phyloP scores from a whole-genome alignment of 1,140 invertebrate species.

The Acromyrmex echinatior region DNA sequence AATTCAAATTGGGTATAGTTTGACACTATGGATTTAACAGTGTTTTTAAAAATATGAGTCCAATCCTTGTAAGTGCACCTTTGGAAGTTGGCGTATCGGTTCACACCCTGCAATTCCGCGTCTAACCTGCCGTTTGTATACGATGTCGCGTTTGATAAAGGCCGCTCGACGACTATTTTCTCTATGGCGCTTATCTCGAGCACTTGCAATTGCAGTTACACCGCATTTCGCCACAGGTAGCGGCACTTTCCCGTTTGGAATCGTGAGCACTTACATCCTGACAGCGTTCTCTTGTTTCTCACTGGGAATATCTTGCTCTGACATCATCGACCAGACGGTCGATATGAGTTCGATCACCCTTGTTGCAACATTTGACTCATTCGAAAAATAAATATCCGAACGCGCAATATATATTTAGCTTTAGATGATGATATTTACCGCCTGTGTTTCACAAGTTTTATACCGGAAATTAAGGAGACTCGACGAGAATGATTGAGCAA shows the following conservation, averaged over 20 bases:
- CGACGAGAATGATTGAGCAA: neutral
- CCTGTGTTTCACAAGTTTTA: slow-evolving; percentile 30
- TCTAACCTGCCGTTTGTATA: neutral
- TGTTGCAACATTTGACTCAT: slow-evolving; percentile 28
- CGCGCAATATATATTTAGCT: slow-evolving; percentile 10
- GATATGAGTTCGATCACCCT: slow-evolving; percentile 49
- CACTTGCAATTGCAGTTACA: slow-evolving; percentile 46
- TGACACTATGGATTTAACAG: neutral
- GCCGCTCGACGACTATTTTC: slow-evolving; percentile 54
- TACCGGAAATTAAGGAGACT: neutral
- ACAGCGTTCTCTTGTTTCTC: slow-evolving; percentile 56
- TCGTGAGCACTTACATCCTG: slow-evolving; percentile 33
- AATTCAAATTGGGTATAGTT: no score
- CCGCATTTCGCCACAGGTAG: slow-evolving; percentile 29
- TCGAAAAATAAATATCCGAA: slow-evolving; percentile 23
- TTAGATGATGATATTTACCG: neutral
- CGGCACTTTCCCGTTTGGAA: slow-evolving; percentile 40
- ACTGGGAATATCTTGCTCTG: slow-evolving; percentile 1
- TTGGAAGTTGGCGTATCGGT: slow-evolving; percentile 23
- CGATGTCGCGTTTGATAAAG: slow-evolving; percentile 54
- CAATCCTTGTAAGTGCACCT: slow-evolving; percentile 39
- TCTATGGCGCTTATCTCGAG: slow-evolving; percentile 46
- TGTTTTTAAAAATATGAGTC: no score
- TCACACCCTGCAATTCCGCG: neutral
- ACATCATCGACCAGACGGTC: slow-evolving; percentile 58